Conservation (phyloP, 2,888 invertebrate genomes). For the Nesidiocoris tenuis region DNA sequence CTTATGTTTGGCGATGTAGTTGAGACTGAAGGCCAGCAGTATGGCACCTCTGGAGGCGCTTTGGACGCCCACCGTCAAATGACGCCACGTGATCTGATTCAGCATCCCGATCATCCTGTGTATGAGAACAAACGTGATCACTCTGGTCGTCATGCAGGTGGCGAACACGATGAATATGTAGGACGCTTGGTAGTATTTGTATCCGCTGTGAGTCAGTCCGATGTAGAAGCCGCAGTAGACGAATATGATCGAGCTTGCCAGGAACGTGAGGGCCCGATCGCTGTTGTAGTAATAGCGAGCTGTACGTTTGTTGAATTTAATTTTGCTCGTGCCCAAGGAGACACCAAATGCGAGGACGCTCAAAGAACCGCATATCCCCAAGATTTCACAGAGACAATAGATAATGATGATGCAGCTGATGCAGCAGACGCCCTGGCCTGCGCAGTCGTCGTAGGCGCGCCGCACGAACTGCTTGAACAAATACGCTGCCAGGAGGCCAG, state of each 20-base stretch:
- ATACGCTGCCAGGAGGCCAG: constrained; percentile 3
- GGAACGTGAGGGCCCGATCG: background rate
- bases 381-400: constrained; percentile 1
- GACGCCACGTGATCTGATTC: constrained; percentile 22
- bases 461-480: constrained; percentile 20
- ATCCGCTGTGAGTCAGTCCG: constrained; percentile 1
- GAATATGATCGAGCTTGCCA: constrained; percentile 4
- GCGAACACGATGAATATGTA: constrained; percentile 24
- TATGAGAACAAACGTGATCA: constrained; percentile 18
- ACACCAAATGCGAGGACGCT: constrained; percentile 17
- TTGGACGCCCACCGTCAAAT: constrained; percentile 14
- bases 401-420: background rate
- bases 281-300: constrained; percentile 14
- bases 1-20: background rate
- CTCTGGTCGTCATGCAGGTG: background rate
- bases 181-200: constrained; percentile 8
- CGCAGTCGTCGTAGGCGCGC: constrained; percentile 15
- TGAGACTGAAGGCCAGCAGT: background rate
- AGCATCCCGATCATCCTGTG: constrained; percentile 6
- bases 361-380: constrained; percentile 10
- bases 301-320: constrained; percentile 23
- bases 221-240: constrained; percentile 14
- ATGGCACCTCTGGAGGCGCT: constrained; percentile 20
- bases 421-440: constrained; percentile 7
- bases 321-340: constrained; percentile 30